These are phyloP conservation scores for Cantharis rufa DNA, from an alignment of 2,888 invertebrate species.

Conservation along the genomic window DNA sequence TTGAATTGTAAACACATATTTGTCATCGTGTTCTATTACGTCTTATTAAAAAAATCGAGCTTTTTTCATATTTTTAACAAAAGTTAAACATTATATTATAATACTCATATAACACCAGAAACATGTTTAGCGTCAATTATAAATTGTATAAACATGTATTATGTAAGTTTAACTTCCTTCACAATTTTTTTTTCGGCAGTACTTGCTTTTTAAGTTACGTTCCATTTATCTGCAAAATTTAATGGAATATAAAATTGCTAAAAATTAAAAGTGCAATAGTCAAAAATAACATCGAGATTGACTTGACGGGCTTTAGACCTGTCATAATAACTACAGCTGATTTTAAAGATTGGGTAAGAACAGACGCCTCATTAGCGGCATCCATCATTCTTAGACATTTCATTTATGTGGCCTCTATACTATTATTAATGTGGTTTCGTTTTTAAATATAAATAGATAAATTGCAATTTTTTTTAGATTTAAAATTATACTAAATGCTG, in stretches of 20 bases:
- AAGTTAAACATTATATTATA: background rate
- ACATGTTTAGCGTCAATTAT: background rate
- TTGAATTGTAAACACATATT: conserved; percentile 38
- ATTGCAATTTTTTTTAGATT: conserved; percentile 14
- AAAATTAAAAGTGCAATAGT: conserved; percentile 42
- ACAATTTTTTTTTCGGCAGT: background rate
- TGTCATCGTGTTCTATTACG: conserved; percentile 33
- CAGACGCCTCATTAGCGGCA: conserved; percentile 51
- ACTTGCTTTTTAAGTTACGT: background rate
- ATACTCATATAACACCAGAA: background rate
- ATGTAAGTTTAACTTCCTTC: background rate
- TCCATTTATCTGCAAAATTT: background rate
- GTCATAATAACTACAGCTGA: conserved; percentile 48
- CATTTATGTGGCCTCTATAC: conserved; percentile 27
- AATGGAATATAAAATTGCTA: background rate
- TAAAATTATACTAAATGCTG: background rate
- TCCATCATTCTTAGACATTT: conserved; percentile 48
- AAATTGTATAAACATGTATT: background rate
- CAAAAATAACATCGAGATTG: conserved; percentile 46
- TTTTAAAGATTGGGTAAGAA: conserved; percentile 34
- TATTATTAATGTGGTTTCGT: conserved; percentile 23
- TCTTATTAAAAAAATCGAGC: conserved; percentile 5
- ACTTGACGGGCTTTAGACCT: conserved; percentile 45
- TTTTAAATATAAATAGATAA: conserved; percentile 26
- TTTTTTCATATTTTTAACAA: background rate